Evolutionary conservation across 1,140 invertebrate genomes (phyloP).

Genomic region (Dendrolimus kikuchii): DNA sequence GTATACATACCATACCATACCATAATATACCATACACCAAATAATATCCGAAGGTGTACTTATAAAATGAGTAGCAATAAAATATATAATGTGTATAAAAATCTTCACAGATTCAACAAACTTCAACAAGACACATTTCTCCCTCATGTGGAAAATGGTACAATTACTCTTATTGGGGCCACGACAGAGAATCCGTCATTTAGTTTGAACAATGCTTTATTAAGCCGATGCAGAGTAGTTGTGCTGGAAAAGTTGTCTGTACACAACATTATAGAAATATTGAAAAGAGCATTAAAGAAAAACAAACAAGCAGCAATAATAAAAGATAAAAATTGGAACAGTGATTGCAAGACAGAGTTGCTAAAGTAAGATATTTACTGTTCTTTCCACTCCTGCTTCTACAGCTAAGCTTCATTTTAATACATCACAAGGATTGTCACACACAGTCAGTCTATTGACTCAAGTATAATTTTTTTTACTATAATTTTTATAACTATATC

Average conservation of each 20-base stretch:
- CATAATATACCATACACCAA: too few species aligned
- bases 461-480: too few species aligned
- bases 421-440: too few species aligned
- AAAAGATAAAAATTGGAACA: constrained; percentile 4
- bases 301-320: constrained; percentile 36
- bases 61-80: too few species aligned
- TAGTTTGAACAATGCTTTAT: constrained; percentile 84
- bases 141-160: constrained; percentile 86
- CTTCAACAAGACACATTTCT: constrained; percentile 86
- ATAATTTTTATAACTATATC: too few species aligned
- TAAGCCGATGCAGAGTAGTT: constrained; percentile 85
- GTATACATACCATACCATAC: too few species aligned
- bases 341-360: too few species aligned
- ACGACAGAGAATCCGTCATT: constrained; percentile 94
- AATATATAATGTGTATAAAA: constrained; percentile 5
- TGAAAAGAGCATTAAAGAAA: constrained; percentile 73
- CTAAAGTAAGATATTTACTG: too few species aligned
- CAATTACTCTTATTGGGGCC: constrained; percentile 86
- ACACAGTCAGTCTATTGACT: too few species aligned
- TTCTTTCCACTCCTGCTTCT: too few species aligned
- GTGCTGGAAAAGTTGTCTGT: constrained; percentile 81
- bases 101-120: constrained; percentile 82
- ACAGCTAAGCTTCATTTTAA: too few species aligned
- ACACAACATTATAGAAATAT: constrained; percentile 75
- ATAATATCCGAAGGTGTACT: too few species aligned